Evolutionary conservation across 1,140 invertebrate species (phyloP).

Genomic region (Cataglyphis hispanica): DNA sequence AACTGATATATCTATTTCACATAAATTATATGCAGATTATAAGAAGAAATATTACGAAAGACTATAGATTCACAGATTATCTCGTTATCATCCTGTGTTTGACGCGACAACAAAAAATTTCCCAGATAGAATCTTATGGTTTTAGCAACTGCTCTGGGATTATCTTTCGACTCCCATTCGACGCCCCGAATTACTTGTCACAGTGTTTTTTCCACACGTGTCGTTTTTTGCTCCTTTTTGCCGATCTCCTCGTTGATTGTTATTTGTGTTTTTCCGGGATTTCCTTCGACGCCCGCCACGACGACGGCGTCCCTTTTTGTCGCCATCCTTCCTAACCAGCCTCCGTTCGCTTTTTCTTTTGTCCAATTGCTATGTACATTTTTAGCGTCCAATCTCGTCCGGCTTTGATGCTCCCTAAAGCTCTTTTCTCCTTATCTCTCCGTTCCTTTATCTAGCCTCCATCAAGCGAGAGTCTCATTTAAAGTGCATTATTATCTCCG

Average conservation of each 20-base stretch:
- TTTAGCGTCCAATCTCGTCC: constrained; percentile 62
- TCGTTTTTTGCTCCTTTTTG: constrained; percentile 12
- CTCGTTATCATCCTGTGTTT: constrained; percentile 8
- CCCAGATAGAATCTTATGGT: not conserved
- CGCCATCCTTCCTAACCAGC: not conserved
- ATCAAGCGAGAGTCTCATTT: constrained; percentile 58
- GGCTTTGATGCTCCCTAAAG: constrained; percentile 61
- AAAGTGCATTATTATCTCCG: constrained; percentile 58
- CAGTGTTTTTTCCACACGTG: not conserved
- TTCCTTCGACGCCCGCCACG: constrained; percentile 45
- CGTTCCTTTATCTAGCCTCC: constrained; percentile 44
- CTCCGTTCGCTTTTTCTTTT: constrained; percentile 49
- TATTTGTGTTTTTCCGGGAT: constrained; percentile 58
- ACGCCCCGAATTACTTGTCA: constrained; percentile 52
- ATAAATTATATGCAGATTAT: not conserved
- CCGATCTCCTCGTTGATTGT: constrained; percentile 47
- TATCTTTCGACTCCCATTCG: constrained; percentile 39
- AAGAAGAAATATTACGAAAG: not conserved
- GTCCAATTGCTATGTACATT: constrained; percentile 63
- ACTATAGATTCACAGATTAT: not conserved
- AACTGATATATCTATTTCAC: not conserved
- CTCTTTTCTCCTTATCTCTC: constrained; percentile 60
- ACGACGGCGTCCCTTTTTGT: constrained; percentile 39
- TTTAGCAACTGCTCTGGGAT: constrained; percentile 23
- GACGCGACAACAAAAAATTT: constrained; percentile 37